Percentiles rank a stretch among this genome's conserved stretches.
Conservation (phyloP, 30 jellyfish, hydroid and myxozoan genomes). For the Aurelia sp. region DNA sequence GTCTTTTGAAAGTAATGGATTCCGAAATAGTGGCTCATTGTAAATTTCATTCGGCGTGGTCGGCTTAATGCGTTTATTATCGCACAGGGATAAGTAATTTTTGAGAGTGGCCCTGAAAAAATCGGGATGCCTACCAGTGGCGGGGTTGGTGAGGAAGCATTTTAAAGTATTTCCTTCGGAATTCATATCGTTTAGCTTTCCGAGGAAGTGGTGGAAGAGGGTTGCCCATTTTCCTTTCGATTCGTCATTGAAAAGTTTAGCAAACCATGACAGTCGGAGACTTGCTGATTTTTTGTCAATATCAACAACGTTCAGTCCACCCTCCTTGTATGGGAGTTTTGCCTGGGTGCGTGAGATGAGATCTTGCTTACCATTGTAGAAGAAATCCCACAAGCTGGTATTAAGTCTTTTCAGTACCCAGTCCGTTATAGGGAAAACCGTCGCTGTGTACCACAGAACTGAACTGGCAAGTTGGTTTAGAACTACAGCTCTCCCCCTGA, state of each 20-base stretch:
- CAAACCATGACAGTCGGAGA: slow-evolving; percentile 27
- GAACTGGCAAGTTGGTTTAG: slow-evolving; percentile 28
- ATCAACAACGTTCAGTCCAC: slow-evolving; percentile 29
- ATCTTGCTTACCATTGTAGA: slow-evolving; percentile 13
- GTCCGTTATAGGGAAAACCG: slow-evolving; percentile 13
- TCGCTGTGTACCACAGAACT: slow-evolving; percentile 29
- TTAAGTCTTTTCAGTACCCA: slow-evolving; percentile 14
- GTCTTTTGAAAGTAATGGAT: not conserved
- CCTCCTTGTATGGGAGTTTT: slow-evolving; percentile 31
- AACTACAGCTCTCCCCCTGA: slow-evolving; percentile 16
- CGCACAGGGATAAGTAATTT: not conserved
- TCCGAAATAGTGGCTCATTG: not conserved
- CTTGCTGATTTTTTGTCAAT: not conserved
- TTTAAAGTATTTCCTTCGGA: not conserved
- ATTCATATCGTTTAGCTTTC: not conserved
- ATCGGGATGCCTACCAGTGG: not conserved
- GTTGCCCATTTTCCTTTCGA: not conserved
- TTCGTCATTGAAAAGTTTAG: slow-evolving; percentile 15
- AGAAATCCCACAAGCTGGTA: slow-evolving; percentile 15
- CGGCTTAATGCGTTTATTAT: not conserved
- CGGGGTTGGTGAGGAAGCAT: not conserved
- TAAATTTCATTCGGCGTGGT: not conserved
- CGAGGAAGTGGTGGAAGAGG: not conserved
- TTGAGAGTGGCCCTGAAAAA: not conserved
- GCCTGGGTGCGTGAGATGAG: slow-evolving; percentile 22